Conservation (phyloP, 2,113 vertebrate species). For the Semicossyphus pulcher region DNA sequence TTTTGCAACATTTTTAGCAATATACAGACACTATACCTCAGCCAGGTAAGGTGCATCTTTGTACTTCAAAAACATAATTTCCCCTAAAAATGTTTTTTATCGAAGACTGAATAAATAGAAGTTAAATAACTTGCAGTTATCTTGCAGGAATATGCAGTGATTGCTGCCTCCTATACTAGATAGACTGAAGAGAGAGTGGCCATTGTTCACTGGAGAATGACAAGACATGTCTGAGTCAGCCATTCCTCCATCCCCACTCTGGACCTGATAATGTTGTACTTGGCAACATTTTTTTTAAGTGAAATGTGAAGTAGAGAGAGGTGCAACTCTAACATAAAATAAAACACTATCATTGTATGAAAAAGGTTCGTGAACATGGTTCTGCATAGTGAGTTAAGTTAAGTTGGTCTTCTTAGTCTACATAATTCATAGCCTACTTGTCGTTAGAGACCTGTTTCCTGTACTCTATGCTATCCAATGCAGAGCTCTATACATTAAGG, state of each 20-base stretch:
- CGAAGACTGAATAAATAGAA: not conserved
- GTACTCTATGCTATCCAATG: no score
- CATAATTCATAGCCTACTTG: no score
- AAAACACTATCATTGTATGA: no score
- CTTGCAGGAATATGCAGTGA: not conserved
- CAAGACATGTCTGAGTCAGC: constrained; percentile 9
- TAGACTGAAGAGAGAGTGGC: constrained; percentile 22
- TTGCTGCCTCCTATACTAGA: constrained; percentile 3
- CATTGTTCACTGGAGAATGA: constrained; percentile 13
- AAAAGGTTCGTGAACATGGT: no score
- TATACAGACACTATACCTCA: not conserved
- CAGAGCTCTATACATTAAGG: no score
- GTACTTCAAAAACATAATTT: not conserved
- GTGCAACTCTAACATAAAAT: no score
- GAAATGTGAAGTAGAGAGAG: no score
- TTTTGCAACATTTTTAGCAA: not conserved
- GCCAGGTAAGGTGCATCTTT: not conserved
- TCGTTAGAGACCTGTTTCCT: no score
- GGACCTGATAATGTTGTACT: no score
- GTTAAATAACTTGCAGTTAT: not conserved
- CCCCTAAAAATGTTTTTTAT: not conserved
- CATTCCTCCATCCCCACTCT: not conserved
- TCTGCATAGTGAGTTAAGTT: no score
- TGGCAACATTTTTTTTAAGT: no score
- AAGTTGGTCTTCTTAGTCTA: no score